Conservation (phyloP, 2,888 invertebrate genomes). For the Eudemis profundana region DNA sequence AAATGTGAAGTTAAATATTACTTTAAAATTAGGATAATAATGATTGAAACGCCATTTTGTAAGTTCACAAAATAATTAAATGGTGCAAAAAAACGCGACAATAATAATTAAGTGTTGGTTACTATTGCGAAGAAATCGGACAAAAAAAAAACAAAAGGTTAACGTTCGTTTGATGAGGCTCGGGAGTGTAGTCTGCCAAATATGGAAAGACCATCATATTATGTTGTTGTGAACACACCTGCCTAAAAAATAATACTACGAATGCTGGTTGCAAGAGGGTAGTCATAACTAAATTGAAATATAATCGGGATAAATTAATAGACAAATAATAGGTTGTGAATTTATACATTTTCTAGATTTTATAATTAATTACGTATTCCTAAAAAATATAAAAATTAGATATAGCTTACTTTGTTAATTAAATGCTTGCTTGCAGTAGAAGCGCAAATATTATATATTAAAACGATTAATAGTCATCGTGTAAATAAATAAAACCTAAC, state of each 20-base stretch:
- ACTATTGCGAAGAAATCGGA: not conserved
- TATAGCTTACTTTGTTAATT: conserved; percentile 56
- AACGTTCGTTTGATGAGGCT: not conserved
- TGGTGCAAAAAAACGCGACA: not conserved
- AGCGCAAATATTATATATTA: conserved; percentile 40
- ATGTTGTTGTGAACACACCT: not conserved
- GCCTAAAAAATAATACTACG: conserved; percentile 45
- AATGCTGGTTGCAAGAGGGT: conserved; percentile 57
- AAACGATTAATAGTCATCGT: conserved; percentile 20
- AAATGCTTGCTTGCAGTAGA: conserved; percentile 64
- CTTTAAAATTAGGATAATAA: not conserved
- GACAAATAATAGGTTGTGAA: conserved; percentile 85
- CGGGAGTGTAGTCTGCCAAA: not conserved
- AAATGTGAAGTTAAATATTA: not conserved
- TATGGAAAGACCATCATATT: not conserved
- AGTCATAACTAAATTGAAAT: conserved; percentile 55
- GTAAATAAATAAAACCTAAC: too few relatives aligned
- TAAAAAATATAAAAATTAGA: conserved; percentile 59
- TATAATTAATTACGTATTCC: conserved; percentile 68
- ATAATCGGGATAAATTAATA: conserved; percentile 63
- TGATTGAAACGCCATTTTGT: not conserved
- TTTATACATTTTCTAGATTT: conserved; percentile 85
- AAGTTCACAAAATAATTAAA: not conserved
- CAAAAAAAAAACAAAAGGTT: not conserved
- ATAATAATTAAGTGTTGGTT: not conserved